These are phyloP conservation scores for Rhinichthys klamathensis DNA, from an alignment of 2,113 vertebrate genomes.

Conservation along the genomic window DNA sequence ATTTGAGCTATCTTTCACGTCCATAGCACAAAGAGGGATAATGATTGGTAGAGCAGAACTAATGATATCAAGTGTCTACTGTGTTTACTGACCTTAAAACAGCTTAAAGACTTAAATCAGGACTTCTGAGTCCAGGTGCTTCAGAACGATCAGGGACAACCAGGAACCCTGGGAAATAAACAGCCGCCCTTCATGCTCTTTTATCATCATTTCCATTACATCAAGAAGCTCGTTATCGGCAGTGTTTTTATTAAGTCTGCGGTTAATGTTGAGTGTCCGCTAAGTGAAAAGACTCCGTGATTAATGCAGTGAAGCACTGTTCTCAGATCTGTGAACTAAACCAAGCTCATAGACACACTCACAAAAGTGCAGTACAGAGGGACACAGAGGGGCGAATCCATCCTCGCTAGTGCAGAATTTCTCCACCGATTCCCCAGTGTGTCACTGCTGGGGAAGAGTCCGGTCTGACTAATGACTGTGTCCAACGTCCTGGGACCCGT, in stretches of 20 bases:
- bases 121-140: slow-evolving; percentile 60
- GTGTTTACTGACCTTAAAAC: slow-evolving; percentile 13
- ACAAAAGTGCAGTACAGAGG: slow-evolving; percentile 6
- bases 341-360: not conserved
- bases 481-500: slow-evolving; percentile 13
- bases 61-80: not conserved
- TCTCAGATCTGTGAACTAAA: slow-evolving; percentile 7
- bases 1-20: not conserved
- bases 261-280: slow-evolving; percentile 27
- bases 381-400: not conserved
- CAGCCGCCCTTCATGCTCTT: not conserved
- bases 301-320: slow-evolving; percentile 6
- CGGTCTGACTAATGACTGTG: slow-evolving; percentile 42
- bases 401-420: slow-evolving; percentile 12
- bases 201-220: slow-evolving; percentile 42
- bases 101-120: slow-evolving; percentile 8
- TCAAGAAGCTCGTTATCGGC: slow-evolving; percentile 21
- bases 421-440: slow-evolving; percentile 28
- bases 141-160: not conserved
- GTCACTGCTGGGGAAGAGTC: slow-evolving; percentile 26
- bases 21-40: not conserved
- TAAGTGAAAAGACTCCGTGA: slow-evolving; percentile 1
- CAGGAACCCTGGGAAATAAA: slow-evolving; percentile 30
- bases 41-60: not conserved
- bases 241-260: slow-evolving; percentile 32